Base-by-base conservation (phyloP, 2,888 invertebrate species). In the Lasioglossum zephyrum region DNA sequence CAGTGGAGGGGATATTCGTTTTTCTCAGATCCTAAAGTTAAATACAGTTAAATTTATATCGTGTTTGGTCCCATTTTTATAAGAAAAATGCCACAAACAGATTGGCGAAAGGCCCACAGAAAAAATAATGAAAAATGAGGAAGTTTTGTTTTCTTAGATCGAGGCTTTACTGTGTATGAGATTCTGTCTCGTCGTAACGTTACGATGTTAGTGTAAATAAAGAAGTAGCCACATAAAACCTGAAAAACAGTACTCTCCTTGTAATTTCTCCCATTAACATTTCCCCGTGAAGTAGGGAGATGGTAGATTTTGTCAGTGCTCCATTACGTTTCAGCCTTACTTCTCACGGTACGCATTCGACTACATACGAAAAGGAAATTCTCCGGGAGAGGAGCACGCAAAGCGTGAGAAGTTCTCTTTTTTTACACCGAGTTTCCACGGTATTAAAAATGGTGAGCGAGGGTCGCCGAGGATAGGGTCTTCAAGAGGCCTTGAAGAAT, bases 181-280 rank as follows among this genome's bases (percentile, higher is more conserved):
- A 9, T 9, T 9, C 53, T 2, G 22, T 22, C 8, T 6, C 22
- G 16, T 53, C 53, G 8, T 22, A 22, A 53, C 22, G 0, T 53
- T 22, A n/a, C 1, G 53, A 22, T 11, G n/a, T 4, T 11, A 11
- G 57, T 57, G 11, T 41, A 41, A 41, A 70, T 22, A 69, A 22
- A 47, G 22, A 69, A 22, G 49, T 39, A 9, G 13, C 5, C 22
- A 18, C 26, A 31, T 18, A 26, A 57, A 66, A 77, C 77, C 41
- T 36, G 47, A 77, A 69, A 79, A 26, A 9, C 31, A 22, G 18
- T 11, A 11, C 60, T 57, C 63, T 44, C 6, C 49, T 4, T n/a
- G 8, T 72, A 86, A 87, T 87, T 87, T 86, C 83, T 81, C 87
- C 83, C 49, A 69, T 87, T 83, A 79, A 44, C 74, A 81, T 87